A percentile compares a stretch with the other conserved stretches of the same genome.
Evolutionary conservation across 2,888 invertebrate species (phyloP).

Genomic region (Tiphia femorata): DNA sequence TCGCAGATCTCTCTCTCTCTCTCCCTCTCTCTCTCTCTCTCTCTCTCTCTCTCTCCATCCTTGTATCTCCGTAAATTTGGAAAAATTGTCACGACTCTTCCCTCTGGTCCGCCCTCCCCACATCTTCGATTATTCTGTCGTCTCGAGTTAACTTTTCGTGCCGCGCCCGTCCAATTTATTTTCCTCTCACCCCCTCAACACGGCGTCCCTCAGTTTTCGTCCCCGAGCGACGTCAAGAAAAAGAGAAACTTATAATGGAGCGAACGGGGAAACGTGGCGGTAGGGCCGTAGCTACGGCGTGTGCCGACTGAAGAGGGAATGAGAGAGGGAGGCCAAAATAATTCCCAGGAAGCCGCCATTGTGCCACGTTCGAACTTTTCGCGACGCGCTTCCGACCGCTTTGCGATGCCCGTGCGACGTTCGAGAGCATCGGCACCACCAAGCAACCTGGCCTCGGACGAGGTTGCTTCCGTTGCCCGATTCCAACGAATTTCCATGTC

Average conservation of each 20-base stretch:
- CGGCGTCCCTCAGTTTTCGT: no score
- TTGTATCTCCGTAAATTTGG: constrained; percentile 8
- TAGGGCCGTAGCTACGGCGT: no score
- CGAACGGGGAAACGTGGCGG: constrained; percentile 1
- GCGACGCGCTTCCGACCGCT: constrained; percentile 4
- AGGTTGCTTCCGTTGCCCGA: not conserved
- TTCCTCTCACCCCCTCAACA: not conserved
- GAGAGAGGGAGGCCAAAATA: constrained; percentile 23
- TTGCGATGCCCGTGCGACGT: no score
- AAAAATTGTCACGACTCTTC: constrained; percentile 23
- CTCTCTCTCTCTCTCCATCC: not conserved
- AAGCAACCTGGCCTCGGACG: not conserved
- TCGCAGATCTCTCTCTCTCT: not conserved
- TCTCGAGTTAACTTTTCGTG: constrained; percentile 16
- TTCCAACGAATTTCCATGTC: constrained; percentile 7
- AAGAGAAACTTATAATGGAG: constrained; percentile 38
- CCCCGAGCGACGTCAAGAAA: constrained; percentile 11
- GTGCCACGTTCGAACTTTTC: constrained; percentile 32
- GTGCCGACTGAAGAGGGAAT: not conserved
- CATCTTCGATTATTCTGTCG: constrained; percentile 29
- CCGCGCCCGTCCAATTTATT: constrained; percentile 26
- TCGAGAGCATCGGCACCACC: no score
- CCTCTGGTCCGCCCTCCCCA: not conserved
- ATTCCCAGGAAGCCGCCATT: constrained; percentile 34
- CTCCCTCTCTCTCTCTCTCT: not conserved